Evolutionary conservation across 2,888 invertebrate species (phyloP), one percentile per base, ranked within the genome.

Genomic region (Agrotis clavis): DNA sequence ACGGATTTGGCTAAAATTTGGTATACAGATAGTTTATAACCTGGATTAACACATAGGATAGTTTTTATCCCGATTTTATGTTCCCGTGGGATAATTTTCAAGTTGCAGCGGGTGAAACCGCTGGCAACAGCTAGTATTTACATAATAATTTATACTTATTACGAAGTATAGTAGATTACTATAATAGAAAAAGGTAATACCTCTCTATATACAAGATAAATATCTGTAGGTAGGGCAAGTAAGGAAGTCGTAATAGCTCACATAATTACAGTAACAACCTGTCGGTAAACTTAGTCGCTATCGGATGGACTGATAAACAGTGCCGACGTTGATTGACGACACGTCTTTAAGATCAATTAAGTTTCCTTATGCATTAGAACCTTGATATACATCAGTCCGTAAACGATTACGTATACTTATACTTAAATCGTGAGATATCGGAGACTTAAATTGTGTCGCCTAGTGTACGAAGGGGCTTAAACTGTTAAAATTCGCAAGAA

Each of bases 191-290:
- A 18, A 16, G 35, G 21, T 47, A 9, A n/a, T 21, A 71, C n/a
- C 47, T 7, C 30, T 3, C n/a, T 0, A 4, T 14, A 25, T 7
- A 1, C 67, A 62, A 7, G 35, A 35, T 45, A 48, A 3, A 41
- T 19, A 14, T 18, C 4, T n/a, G 0, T 45, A 11, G 7, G 30
- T 64, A 64, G 4, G 14, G 13, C 19, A 3, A 25, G 14, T 25
- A 45, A 50, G 45, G 30, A 61, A n/a, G 21, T 48, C 4, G 45
- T n/a, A 48, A 63, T 18, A 54, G 48, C 19, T 53, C 21, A 60
- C n/a, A 25, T 56, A 57, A 56, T 50, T 74, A 79, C 57, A 47
- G 62, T 53, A 74, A 62, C 66, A 77, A 79, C 66, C 45, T 79
- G 53, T 79, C 30, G 19, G 65, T 79, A 53, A 57, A 77, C 57